Percentiles rank a stretch among this genome's conserved stretches.
phyloP scores from a whole-genome alignment of 2,797 vertebrate genomes.

The Syngnathus acus region DNA sequence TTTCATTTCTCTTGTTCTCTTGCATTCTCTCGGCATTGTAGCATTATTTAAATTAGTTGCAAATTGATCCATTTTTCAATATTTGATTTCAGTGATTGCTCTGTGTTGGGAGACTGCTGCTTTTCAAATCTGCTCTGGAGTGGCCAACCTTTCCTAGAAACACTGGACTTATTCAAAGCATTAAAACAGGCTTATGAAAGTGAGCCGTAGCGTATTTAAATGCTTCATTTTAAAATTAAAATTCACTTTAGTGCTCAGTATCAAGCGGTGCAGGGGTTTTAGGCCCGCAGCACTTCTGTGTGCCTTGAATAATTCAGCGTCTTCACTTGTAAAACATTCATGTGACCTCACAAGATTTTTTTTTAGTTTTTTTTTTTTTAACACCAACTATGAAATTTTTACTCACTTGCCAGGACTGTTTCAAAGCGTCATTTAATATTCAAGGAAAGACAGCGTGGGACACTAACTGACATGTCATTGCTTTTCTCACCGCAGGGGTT shows the following conservation, averaged over 20 bases:
- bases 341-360: constrained; percentile 15
- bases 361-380: constrained; percentile 1
- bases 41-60: constrained; percentile 5
- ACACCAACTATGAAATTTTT: constrained; percentile 18
- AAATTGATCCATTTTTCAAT: not conserved
- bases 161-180: constrained; percentile 45
- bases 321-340: constrained; percentile 27
- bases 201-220: not conserved
- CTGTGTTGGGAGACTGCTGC: constrained; percentile 44
- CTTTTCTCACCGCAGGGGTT: constrained; percentile 65
- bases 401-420: constrained; percentile 12
- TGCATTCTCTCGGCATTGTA: constrained; percentile 37
- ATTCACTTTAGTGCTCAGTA: not conserved
- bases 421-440: constrained; percentile 14
- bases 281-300: constrained; percentile 8
- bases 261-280: constrained; percentile 11
- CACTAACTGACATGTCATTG: constrained; percentile 54
- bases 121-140: constrained; percentile 18
- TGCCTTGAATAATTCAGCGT: constrained; percentile 47
- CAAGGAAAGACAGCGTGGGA: constrained; percentile 6
- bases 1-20: constrained; percentile 34
- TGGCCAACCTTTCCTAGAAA: constrained; percentile 14
- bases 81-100: constrained; percentile 2
- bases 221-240: constrained; percentile 13
- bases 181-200: not conserved